Evolutionary conservation across 2,888 invertebrate species (phyloP), one percentile per base, ranked within the genome.

Genomic region (Proisotoma minuta): DNA sequence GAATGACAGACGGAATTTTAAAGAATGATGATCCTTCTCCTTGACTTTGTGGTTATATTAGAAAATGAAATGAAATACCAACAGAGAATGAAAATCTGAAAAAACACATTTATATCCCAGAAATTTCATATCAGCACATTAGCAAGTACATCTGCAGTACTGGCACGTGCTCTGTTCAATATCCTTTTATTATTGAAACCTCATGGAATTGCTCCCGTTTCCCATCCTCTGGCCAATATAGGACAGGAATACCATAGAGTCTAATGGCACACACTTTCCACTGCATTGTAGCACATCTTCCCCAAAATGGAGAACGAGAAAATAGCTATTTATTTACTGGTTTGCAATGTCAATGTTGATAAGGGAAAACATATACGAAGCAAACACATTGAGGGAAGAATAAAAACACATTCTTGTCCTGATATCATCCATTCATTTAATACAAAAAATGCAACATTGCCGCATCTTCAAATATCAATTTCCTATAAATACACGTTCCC

Each of bases 161-260:
- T 15, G 26, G 59, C 59, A 59, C 59, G 59, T 51, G 27, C 51
- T 28, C 28, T 51, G 27, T 54, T 54, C 54, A 54, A 54, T 54
- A 54, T 54, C 54, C 54, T 34, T 54, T 34, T 34, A 54, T 34
- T 54, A 54, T 54, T 54, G 54, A 54, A 54, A 54, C 51, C 54
- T 54, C 18, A 15, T 54, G 34, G 27, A 54, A 54, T 39, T 10
- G 34, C 15, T 34, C 34, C 34, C 8, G 15, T 15, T 10, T 34
- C 34, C 34, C 34, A 15, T 8, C 34, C 8, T 10, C 34, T 15
- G 15, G 34, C 34, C 34, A 8, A 34, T 34, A 8, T 34, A 8
- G 34, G 34, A 34, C 34, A 10, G 34, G 15, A 34, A 34, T 10
- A 34, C 34, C 15, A 34, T 34, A 34, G 34, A 34, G 34, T 12